A percentile compares a stretch with the other conserved stretches of the same genome.
Conservation (phyloP, 2,113 vertebrate species). For the Psammodynastes pulverulentus region DNA sequence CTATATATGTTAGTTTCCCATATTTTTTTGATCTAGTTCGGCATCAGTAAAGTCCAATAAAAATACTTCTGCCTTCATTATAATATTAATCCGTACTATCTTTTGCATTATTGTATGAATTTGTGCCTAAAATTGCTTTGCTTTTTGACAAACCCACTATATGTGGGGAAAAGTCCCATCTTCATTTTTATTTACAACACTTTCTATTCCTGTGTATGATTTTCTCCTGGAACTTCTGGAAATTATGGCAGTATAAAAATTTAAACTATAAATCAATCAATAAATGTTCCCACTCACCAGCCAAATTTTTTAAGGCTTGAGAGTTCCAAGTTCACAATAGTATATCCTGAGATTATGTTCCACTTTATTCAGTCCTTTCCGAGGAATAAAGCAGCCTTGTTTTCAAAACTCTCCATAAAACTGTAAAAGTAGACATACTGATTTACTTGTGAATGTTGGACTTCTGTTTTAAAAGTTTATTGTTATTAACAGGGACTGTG, state of each 20-base stretch:
- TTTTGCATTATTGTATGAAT: neutral
- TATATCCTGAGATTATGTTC: neutral
- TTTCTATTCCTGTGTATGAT: neutral
- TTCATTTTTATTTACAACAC: neutral
- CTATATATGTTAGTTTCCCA: neutral
- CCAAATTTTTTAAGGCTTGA: neutral
- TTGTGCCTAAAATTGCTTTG: neutral
- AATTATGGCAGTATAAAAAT: neutral
- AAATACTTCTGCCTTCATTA: neutral
- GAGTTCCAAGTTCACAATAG: neutral
- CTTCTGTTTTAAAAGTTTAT: neutral
- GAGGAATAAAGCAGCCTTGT: neutral
- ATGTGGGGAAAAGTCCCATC: neutral
- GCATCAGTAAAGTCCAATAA: neutral
- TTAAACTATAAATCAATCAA: neutral
- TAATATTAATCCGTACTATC: neutral
- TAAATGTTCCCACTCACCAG: neutral
- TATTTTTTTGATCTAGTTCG: neutral
- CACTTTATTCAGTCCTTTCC: neutral
- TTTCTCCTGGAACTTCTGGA: neutral
- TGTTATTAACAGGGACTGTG: neutral
- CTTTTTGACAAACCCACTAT: neutral
- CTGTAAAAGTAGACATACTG: neutral
- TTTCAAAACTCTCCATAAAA: neutral
- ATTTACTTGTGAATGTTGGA: neutral